Evolutionary conservation across 2,888 invertebrate genomes (phyloP).

Genomic region (Dicyrtoma fusca): DNA sequence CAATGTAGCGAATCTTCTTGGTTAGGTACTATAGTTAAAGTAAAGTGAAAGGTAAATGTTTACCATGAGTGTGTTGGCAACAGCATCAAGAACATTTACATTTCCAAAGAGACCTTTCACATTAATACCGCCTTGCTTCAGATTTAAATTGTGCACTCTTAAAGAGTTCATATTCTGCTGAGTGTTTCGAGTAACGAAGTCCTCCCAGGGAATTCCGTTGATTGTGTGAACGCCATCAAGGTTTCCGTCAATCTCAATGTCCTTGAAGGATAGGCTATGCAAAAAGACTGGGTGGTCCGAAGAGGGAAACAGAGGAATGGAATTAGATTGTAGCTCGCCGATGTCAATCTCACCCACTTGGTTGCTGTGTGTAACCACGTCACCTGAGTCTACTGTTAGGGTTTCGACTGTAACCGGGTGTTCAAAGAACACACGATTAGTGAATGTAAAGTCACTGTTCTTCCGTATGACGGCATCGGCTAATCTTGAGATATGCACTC

Average conservation of each 20-base stretch:
- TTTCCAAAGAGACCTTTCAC: constrained; percentile 34
- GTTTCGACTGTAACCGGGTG: background rate
- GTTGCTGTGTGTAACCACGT: background rate
- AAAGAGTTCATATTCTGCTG: constrained; percentile 36
- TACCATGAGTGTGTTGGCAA: constrained; percentile 47
- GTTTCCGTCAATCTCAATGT: constrained; percentile 9
- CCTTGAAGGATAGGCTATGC: constrained; percentile 29
- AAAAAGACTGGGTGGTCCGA: background rate
- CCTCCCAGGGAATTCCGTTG: constrained; percentile 40
- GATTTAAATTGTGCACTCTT: constrained; percentile 21
- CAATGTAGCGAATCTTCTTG: too few relatives aligned
- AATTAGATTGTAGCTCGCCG: constrained; percentile 30
- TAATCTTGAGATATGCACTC: constrained; percentile 15
- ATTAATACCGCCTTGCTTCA: constrained; percentile 28
- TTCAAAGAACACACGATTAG: constrained; percentile 12
- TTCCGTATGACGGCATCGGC: background rate
- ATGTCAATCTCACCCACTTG: constrained; percentile 32
- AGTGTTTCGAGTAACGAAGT: constrained; percentile 39
- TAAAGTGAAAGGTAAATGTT: too few relatives aligned
- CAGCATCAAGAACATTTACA: constrained; percentile 33
- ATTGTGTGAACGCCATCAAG: constrained; percentile 25
- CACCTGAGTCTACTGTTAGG: constrained; percentile 4
- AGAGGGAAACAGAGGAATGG: constrained; percentile 38
- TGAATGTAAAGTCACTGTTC: constrained; percentile 10
- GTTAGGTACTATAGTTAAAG: background rate